Percentiles rank a stretch among this genome's conserved stretches.
phyloP scores from a whole-genome alignment of 2,888 invertebrate species.

The Tipula vernalis region DNA sequence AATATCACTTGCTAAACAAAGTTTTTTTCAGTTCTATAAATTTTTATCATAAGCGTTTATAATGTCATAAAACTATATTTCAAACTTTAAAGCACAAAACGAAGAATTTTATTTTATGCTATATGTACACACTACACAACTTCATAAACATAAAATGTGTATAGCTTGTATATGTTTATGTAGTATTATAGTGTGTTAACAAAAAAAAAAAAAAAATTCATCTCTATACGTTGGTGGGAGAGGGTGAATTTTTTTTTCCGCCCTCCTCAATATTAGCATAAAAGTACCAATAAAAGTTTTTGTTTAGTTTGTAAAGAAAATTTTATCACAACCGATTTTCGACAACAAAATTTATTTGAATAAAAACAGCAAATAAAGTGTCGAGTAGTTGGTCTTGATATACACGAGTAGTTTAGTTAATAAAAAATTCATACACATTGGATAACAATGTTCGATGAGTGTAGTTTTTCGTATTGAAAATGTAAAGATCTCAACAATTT shows the following conservation, averaged over 20 bases:
- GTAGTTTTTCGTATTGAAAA: background rate
- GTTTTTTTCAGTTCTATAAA: background rate
- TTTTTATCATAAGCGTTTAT: background rate
- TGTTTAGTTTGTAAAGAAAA: background rate
- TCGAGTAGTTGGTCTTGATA: background rate
- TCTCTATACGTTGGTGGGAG: background rate
- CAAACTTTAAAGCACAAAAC: background rate
- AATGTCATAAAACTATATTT: background rate
- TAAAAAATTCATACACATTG: background rate
- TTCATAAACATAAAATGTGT: background rate
- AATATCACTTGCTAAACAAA: no score
- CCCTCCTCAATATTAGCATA: background rate
- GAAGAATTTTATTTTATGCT: background rate
- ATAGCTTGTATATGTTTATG: background rate
- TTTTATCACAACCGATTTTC: background rate
- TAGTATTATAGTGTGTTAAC: background rate
- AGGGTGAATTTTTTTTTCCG: background rate
- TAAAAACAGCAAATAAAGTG: background rate
- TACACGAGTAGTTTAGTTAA: background rate
- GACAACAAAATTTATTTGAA: background rate
- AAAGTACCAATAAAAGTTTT: background rate
- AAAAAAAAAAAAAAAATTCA: background rate
- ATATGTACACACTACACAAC: background rate
- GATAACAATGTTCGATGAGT: background rate
- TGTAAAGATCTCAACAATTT: background rate